Conservation (phyloP, 2,797 vertebrate species). For the Holocentrus rufus region DNA sequence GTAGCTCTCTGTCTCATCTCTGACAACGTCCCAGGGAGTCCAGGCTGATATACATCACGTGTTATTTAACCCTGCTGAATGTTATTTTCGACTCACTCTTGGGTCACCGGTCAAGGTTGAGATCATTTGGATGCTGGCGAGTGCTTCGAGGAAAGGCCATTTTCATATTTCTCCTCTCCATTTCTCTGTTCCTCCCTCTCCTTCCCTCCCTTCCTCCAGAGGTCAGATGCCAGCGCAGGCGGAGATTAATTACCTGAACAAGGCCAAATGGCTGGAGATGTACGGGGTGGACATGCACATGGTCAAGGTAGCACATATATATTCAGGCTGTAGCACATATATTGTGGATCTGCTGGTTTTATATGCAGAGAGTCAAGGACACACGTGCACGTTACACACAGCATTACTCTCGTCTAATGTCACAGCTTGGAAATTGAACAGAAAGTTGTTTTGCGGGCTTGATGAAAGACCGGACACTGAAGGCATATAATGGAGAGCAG, state of each 20-base stretch:
- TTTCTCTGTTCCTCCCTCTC: too few relatives aligned
- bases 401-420: constrained; percentile 13
- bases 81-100: neutral
- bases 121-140: neutral
- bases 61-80: neutral
- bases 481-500: constrained; percentile 34
- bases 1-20: too few relatives aligned
- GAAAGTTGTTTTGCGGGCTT: constrained; percentile 37
- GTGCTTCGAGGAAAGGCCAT: neutral
- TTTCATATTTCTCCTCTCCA: neutral
- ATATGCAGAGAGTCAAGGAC: neutral
- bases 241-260: constrained; percentile 98
- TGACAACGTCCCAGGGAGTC: too few relatives aligned
- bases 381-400: neutral
- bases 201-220: constrained; percentile 73
- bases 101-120: neutral
- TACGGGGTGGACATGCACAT: constrained; percentile 99
- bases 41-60: neutral
- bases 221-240: constrained; percentile 95
- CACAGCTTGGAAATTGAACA: constrained; percentile 30
- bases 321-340: neutral
- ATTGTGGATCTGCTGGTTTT: neutral
- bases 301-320: constrained; percentile 88
- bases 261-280: constrained; percentile 99
- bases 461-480: constrained; percentile 54